These are phyloP conservation scores for Protomyctophum bolini DNA, from an alignment of 2,113 vertebrate genomes.

Conservation along the genomic window DNA sequence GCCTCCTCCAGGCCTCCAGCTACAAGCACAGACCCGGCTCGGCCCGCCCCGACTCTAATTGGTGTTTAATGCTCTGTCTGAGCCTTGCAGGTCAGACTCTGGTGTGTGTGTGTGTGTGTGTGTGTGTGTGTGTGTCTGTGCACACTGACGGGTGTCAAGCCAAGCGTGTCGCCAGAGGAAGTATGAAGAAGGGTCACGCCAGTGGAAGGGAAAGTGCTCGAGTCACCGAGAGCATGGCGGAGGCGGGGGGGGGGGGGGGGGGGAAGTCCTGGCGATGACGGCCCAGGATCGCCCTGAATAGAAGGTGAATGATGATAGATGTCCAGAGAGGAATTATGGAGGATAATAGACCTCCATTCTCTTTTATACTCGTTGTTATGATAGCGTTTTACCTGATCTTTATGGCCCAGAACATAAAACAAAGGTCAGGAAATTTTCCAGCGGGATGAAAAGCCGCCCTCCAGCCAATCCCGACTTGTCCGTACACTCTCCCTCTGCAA, in stretches of 20 bases:
- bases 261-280: conserved; percentile 43
- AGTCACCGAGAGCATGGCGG: no score
- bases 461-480: conserved; percentile 66
- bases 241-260: no score
- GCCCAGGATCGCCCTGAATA: conserved; percentile 28
- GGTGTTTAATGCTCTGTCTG: conserved; percentile 75
- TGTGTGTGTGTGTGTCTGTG: conserved; percentile 25
- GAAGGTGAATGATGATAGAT: conserved; percentile 65
- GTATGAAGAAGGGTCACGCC: conserved; percentile 43
- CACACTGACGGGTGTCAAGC: conserved; percentile 37
- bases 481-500: conserved; percentile 63
- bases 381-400: conserved; percentile 69
- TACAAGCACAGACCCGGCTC: conserved; percentile 60
- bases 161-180: conserved; percentile 48
- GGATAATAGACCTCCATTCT: conserved; percentile 65
- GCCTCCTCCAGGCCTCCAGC: conserved; percentile 61
- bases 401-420: conserved; percentile 68
- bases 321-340: conserved; percentile 60
- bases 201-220: no score
- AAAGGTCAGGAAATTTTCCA: conserved; percentile 70
- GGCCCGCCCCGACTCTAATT: conserved; percentile 67
- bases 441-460: conserved; percentile 61
- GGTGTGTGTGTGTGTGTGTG: conserved; percentile 45
- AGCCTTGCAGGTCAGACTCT: conserved; percentile 63
- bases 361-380: conserved; percentile 63